Percentiles rank a stretch among this genome's conserved stretches.
Conservation (phyloP, 2,888 invertebrate species). For the Orchesella flavescens region DNA sequence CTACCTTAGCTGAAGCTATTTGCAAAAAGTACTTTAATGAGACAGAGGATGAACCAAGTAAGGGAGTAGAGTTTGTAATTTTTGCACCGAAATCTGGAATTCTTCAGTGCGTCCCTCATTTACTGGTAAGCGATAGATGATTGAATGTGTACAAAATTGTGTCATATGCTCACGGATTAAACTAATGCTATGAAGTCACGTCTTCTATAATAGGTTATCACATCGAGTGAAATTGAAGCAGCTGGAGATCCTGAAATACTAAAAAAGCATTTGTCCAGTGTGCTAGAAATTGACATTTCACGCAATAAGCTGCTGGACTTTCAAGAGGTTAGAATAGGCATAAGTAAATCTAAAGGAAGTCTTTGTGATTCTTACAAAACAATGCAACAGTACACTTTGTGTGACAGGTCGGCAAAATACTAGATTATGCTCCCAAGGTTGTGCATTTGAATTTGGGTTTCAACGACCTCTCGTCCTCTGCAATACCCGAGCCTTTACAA, state of each 20-base stretch:
- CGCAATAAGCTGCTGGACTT: conserved; percentile 91
- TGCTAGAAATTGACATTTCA: conserved; percentile 94
- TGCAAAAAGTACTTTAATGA: conserved; percentile 83
- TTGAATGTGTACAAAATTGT: background rate
- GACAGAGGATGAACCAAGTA: conserved; percentile 77
- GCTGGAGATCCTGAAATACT: conserved; percentile 88
- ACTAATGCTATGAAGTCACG: no score
- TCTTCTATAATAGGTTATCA: conserved; percentile 78
- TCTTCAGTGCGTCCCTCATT: conserved; percentile 80
- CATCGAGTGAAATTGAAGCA: conserved; percentile 91
- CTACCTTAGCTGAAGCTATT: conserved; percentile 90
- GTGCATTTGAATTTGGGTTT: conserved; percentile 93
- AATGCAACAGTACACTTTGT: no score
- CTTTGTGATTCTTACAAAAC: background rate
- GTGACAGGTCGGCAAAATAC: conserved; percentile 75
- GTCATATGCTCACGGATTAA: background rate
- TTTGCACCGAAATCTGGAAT: conserved; percentile 89
- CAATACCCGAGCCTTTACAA: conserved; percentile 71
- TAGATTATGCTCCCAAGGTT: conserved; percentile 89
- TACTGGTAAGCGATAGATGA: conserved; percentile 78
- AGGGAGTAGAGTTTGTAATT: conserved; percentile 79
- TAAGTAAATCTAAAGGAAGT: background rate
- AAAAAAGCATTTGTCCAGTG: conserved; percentile 87
- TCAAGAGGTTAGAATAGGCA: conserved; percentile 81
- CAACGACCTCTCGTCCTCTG: conserved; percentile 83